Percentiles rank a stretch among this genome's conserved stretches.
phyloP scores from a whole-genome alignment of 2,113 vertebrate species.

The Psephotus haematonotus region DNA sequence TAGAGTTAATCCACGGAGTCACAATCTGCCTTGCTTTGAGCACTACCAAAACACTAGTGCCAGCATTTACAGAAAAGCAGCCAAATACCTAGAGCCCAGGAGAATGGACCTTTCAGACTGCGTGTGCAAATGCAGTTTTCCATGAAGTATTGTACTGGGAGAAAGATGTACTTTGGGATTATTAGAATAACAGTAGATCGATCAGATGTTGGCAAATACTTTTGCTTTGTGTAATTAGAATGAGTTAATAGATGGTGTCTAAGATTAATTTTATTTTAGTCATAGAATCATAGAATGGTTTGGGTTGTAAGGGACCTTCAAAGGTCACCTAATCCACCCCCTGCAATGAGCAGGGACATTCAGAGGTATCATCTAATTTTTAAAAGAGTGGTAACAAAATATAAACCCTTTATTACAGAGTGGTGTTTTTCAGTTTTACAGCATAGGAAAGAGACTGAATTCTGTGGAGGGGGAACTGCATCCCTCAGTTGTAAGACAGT shows the following conservation, averaged over 20 bases:
- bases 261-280: not conserved
- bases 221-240: not conserved
- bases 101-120: not conserved
- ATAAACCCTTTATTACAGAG: not conserved
- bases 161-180: not conserved
- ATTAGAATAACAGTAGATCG: not conserved
- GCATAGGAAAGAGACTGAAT: not conserved
- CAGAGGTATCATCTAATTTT: not conserved
- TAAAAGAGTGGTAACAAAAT: not conserved
- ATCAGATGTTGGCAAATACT: not conserved
- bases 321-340: not conserved
- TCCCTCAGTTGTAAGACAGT: not conserved
- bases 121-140: not conserved
- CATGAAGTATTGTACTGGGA: not conserved
- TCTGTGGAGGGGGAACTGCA: not conserved
- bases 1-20: not conserved
- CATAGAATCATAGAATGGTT: not conserved
- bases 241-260: not conserved
- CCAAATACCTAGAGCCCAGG: not conserved
- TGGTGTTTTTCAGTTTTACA: not conserved
- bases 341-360: not conserved
- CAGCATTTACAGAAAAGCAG: not conserved
- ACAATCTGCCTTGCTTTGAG: not conserved
- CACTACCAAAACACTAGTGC: not conserved
- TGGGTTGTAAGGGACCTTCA: not conserved